Evolutionary conservation across 2,888 invertebrate species (phyloP).

Genomic region (Drosophila neonasuta): DNA sequence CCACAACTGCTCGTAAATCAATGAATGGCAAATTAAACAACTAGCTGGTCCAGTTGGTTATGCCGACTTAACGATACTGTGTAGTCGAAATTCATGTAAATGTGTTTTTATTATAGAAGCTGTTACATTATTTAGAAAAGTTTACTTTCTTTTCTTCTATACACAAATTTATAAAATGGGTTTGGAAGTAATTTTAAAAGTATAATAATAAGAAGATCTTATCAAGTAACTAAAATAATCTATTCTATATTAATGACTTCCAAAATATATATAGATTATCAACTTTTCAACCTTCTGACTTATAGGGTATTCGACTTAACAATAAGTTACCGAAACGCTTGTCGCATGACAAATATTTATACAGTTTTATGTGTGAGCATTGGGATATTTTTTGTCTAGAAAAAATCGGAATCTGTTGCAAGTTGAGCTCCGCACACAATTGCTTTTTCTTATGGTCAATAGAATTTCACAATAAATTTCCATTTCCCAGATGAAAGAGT

Average conservation of each 20-base stretch:
- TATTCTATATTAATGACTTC: no score
- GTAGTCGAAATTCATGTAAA: not conserved
- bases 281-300: no score
- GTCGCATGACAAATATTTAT: slow-evolving; percentile 15
- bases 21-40: slow-evolving; percentile 31
- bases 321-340: slow-evolving; percentile 23
- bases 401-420: slow-evolving; percentile 19
- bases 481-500: not conserved
- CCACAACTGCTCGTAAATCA: slow-evolving; percentile 47
- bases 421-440: slow-evolving; percentile 22
- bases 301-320: slow-evolving; percentile 24
- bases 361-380: slow-evolving; percentile 3
- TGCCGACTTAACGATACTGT: not conserved
- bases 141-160: no score
- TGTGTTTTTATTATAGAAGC: no score
- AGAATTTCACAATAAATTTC: slow-evolving; percentile 20
- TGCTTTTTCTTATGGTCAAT: slow-evolving; percentile 24
- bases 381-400: not conserved
- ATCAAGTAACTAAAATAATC: no score
- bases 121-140: no score
- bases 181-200: no score
- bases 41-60: not conserved
- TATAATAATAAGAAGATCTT: not conserved
- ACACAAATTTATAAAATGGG: no score
- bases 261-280: no score